Evolutionary conservation across 2,113 vertebrate genomes (phyloP).

Genomic region (Microtus richardsoni): DNA sequence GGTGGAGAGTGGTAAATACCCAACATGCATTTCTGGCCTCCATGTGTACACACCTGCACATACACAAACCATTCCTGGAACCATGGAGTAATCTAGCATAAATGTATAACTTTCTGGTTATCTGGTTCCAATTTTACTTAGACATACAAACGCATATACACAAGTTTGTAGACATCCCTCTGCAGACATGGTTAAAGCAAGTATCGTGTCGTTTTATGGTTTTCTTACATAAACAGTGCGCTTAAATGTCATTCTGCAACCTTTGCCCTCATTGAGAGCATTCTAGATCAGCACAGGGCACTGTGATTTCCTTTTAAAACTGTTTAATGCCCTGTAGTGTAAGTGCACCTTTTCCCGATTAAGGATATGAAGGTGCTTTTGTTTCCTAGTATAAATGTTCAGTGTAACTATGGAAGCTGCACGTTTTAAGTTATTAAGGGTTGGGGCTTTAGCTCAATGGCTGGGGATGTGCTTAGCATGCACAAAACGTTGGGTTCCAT

Average conservation of each 20-base stretch:
- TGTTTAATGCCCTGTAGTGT: neutral
- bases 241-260: neutral
- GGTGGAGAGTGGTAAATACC: neutral
- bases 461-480: neutral
- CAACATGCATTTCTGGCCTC: neutral
- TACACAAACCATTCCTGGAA: neutral
- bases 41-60: neutral
- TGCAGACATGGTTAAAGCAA: neutral
- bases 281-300: neutral
- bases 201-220: neutral
- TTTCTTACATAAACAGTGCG: neutral
- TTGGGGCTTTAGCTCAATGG: neutral
- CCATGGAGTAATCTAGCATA: neutral
- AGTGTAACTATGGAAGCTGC: neutral
- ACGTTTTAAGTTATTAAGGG: slow-evolving; percentile 12
- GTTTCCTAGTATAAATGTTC: slow-evolving; percentile 33
- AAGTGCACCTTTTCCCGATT: neutral
- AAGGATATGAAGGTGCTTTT: neutral
- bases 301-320: neutral
- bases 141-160: neutral
- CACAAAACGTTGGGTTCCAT: neutral
- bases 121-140: neutral
- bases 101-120: neutral
- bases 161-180: neutral
- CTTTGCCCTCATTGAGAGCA: neutral